These are phyloP conservation scores for Anarrhichthys ocellatus DNA, from an alignment of 2,113 vertebrate genomes.

Conservation along the genomic window DNA sequence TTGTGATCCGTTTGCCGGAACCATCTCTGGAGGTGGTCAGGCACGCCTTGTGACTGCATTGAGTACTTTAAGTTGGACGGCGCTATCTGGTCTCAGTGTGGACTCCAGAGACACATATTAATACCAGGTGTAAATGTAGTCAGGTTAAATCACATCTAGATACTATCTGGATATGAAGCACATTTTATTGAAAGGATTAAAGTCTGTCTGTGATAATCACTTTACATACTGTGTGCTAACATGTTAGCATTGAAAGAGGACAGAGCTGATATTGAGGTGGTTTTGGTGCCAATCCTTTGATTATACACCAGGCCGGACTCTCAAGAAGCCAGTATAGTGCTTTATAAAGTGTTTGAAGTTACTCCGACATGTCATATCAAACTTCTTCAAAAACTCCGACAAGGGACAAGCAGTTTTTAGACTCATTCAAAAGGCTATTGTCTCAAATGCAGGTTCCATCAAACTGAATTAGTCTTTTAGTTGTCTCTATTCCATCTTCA, in stretches of 20 bases:
- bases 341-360: slow-evolving; percentile 68
- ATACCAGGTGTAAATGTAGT: too few relatives aligned
- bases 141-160: too few relatives aligned
- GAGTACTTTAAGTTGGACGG: background rate
- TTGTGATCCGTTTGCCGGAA: background rate
- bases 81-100: too few relatives aligned
- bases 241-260: background rate
- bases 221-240: background rate
- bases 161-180: too few relatives aligned
- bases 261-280: background rate
- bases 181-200: too few relatives aligned
- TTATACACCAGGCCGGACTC: background rate
- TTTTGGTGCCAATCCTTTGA: background rate
- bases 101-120: too few relatives aligned
- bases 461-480: background rate
- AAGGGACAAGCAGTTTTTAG: background rate
- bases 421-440: too few relatives aligned
- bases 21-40: background rate
- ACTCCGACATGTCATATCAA: background rate
- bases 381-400: background rate
- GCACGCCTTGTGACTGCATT: background rate
- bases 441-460: too few relatives aligned
- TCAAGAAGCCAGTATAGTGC: background rate
- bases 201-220: background rate
- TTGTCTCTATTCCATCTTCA: background rate